Percentiles rank a stretch among this genome's conserved stretches.
Conservation (phyloP, 2,797 vertebrate species). For the Rhinophrynus dorsalis region DNA sequence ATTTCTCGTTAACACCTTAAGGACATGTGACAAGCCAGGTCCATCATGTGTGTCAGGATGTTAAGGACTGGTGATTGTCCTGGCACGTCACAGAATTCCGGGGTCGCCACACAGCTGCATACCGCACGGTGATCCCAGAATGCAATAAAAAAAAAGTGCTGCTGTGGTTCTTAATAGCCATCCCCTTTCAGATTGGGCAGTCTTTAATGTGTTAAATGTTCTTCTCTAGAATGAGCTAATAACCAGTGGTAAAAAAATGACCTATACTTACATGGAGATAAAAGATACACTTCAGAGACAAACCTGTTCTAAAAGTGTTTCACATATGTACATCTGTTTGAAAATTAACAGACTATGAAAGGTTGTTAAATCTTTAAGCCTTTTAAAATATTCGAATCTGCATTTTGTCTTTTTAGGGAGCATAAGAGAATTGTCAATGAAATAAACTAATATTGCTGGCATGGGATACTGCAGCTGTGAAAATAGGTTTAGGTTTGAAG, state of each 20-base stretch:
- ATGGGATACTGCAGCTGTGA: slow-evolving; percentile 40
- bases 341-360: slow-evolving; percentile 24
- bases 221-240: not conserved
- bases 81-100: too few species aligned
- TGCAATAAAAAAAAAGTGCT: too few species aligned
- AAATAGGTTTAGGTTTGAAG: slow-evolving; percentile 16
- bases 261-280: not conserved
- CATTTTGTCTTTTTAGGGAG: slow-evolving; percentile 25
- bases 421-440: slow-evolving; percentile 31
- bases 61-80: too few species aligned
- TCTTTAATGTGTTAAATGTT: too few species aligned
- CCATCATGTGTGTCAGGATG: too few species aligned
- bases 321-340: slow-evolving; percentile 32
- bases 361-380: slow-evolving; percentile 45
- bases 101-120: too few species aligned
- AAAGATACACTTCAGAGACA: slow-evolving; percentile 28
- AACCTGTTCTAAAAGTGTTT: slow-evolving; percentile 30
- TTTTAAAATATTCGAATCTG: slow-evolving; percentile 34
- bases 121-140: too few species aligned
- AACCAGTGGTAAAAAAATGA: slow-evolving; percentile 24
- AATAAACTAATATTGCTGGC: slow-evolving; percentile 34
- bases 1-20: too few species aligned
- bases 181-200: too few species aligned
- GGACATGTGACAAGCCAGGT: too few species aligned
- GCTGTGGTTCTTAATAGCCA: too few species aligned